These are phyloP conservation scores for Agriopis marginaria DNA, from an alignment of 2,888 invertebrate genomes.

Conservation along the genomic window DNA sequence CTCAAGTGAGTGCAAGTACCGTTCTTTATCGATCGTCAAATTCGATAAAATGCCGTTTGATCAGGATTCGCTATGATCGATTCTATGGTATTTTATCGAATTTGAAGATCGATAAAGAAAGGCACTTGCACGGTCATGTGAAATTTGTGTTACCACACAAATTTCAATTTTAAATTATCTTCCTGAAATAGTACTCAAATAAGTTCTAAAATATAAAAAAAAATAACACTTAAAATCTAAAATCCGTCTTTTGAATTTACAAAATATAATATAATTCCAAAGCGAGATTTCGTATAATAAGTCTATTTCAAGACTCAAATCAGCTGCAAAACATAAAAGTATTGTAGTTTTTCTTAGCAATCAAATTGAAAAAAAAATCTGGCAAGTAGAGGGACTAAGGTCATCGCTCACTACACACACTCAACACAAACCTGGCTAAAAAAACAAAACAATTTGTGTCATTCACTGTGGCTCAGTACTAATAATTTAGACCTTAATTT, in stretches of 20 bases:
- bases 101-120: too few species aligned
- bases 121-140: too few species aligned
- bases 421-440: background rate
- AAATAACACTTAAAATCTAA: constrained; percentile 34
- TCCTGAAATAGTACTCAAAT: background rate
- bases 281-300: constrained; percentile 4
- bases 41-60: too few species aligned
- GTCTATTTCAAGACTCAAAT: background rate
- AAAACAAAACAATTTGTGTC: background rate
- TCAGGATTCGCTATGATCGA: too few species aligned
- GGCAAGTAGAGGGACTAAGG: constrained; percentile 2
- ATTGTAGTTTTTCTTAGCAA: background rate
- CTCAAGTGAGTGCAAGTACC: too few species aligned
- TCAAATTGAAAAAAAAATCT: constrained; percentile 3
- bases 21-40: too few species aligned
- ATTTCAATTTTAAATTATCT: background rate
- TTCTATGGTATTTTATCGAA: too few species aligned
- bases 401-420: background rate
- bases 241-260: constrained; percentile 31
- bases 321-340: constrained; percentile 9
- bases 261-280: constrained; percentile 9
- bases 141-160: too few species aligned
- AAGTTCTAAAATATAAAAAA: constrained; percentile 26
- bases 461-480: too few species aligned
- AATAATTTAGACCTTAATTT: too few species aligned